Percentiles rank a stretch among this genome's conserved stretches.
Conservation (phyloP, 2,113 vertebrate species). For the Holacanthus passer region DNA sequence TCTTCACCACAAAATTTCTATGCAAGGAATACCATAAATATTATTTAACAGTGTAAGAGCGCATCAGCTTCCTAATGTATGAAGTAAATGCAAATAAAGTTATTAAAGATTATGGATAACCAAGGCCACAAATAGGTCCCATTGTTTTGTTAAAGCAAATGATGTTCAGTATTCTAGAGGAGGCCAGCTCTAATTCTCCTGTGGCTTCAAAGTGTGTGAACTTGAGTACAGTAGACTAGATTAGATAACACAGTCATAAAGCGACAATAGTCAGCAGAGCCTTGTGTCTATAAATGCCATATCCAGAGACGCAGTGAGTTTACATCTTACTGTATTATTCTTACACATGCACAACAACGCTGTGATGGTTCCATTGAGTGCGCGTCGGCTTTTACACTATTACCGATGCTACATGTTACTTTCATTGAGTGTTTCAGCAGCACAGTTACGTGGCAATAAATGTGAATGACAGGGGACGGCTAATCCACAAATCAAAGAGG, state of each 20-base stretch:
- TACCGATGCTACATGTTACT: not conserved
- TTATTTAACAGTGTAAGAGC: not conserved
- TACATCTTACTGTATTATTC: not conserved
- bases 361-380: not conserved
- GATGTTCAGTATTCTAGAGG: not conserved
- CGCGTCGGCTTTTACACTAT: not conserved
- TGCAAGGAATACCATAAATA: not conserved
- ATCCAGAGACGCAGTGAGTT: not conserved
- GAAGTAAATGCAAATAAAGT: not conserved
- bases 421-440: not conserved
- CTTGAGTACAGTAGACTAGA: not conserved
- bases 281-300: not conserved
- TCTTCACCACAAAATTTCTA: not conserved
- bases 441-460: slow-evolving; percentile 35
- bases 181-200: not conserved
- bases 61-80: not conserved
- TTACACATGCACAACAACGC: not conserved
- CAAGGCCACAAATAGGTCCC: not conserved
- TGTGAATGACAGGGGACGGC: slow-evolving; percentile 29
- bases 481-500: slow-evolving; percentile 60
- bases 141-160: not conserved
- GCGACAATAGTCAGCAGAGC: not conserved
- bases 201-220: not conserved
- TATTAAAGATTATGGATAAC: not conserved
- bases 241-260: not conserved